phyloP scores from a whole-genome alignment of 2,113 vertebrate species.

The Ranitomeya variabilis region DNA sequence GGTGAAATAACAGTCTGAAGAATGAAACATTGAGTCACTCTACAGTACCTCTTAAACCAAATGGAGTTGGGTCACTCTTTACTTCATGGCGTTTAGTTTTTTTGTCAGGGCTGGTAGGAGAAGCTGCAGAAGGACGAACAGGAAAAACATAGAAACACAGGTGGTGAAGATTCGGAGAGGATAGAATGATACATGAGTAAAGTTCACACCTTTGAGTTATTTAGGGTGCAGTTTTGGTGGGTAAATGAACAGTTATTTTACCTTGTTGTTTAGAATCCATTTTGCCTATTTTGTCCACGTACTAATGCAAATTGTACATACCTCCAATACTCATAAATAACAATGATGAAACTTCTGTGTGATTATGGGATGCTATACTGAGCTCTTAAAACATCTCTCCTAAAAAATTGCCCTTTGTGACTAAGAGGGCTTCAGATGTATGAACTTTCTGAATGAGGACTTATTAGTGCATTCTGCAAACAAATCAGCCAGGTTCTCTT shows the following conservation, averaged over 20 bases:
- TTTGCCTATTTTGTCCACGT: neutral
- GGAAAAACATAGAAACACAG: conserved; percentile 65
- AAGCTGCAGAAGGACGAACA: conserved; percentile 77
- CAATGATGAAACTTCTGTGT: neutral
- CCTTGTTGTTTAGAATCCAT: neutral
- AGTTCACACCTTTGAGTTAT: conserved; percentile 65
- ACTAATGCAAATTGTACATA: neutral
- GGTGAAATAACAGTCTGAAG: conserved; percentile 41
- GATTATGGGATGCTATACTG: neutral
- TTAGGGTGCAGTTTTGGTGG: conserved; percentile 54
- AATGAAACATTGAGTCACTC: conserved; percentile 62
- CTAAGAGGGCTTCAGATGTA: neutral
- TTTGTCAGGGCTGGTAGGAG: conserved; percentile 92
- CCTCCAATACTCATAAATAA: neutral
- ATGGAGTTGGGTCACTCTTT: conserved; percentile 95
- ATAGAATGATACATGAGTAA: conserved; percentile 59
- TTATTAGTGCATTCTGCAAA: neutral
- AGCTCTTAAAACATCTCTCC: neutral
- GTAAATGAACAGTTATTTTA: neutral
- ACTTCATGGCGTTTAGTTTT: conserved; percentile 93
- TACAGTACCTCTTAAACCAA: conserved; percentile 97
- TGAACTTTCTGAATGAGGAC: neutral
- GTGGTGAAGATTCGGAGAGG: conserved; percentile 62
- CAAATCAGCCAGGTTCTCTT: neutral
- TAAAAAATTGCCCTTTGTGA: neutral